phyloP scores from a whole-genome alignment of 2,797 vertebrate genomes.

The Phoeniculus purpureus region DNA sequence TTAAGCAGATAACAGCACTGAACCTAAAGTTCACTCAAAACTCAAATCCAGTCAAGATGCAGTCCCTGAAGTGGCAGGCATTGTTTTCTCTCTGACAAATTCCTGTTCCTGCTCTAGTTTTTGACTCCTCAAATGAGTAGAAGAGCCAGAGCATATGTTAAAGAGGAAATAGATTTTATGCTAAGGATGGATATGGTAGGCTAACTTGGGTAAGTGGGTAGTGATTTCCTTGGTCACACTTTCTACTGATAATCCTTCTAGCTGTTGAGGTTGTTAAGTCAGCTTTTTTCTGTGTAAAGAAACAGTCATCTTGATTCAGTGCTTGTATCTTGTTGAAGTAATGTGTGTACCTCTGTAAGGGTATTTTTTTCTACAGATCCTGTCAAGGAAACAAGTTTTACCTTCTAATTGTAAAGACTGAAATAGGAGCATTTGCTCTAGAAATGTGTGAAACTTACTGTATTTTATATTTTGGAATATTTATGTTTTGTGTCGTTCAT shows the following conservation, averaged over 20 bases:
- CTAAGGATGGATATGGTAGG: background rate
- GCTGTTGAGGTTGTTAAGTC: background rate
- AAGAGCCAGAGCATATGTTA: background rate
- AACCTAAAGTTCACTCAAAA: background rate
- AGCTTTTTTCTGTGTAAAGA: background rate
- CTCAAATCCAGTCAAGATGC: background rate
- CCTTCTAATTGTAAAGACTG: background rate
- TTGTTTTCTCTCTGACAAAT: background rate
- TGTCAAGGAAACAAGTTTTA: background rate
- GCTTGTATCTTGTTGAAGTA: background rate
- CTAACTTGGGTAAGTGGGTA: background rate
- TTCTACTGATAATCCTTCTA: background rate
- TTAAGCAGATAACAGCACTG: background rate
- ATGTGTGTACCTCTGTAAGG: background rate
- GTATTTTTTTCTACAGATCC: background rate
- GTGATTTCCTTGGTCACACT: background rate
- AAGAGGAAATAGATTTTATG: background rate
- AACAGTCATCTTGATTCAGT: background rate
- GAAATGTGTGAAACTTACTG: conserved; percentile 2
- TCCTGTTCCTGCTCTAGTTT: background rate
- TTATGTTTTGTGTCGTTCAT: conserved; percentile 6
- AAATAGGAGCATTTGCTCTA: conserved; percentile 2
- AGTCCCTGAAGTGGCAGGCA: background rate
- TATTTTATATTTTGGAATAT: background rate
- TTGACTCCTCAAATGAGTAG: background rate